A percentile compares a stretch with the other conserved stretches of the same genome.
These are phyloP conservation scores for Cyanoramphus novaezelandiae DNA, from an alignment of 2,113 vertebrate species.

Conservation along the genomic window DNA sequence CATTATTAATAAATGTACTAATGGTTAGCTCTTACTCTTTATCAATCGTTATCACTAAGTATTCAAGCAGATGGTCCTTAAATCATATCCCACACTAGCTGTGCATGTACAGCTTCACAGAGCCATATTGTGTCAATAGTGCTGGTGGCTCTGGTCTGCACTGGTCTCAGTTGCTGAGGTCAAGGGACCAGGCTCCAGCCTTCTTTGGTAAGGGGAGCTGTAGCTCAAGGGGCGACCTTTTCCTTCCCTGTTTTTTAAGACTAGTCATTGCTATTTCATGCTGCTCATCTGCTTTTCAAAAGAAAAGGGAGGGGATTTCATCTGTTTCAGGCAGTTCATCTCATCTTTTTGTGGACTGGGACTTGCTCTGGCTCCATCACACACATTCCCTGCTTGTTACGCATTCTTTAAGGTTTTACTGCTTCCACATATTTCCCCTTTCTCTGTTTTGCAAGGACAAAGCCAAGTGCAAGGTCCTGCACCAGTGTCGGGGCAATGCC, in stretches of 20 bases:
- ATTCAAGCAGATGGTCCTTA: background rate
- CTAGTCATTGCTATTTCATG: background rate
- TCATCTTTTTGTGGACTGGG: background rate
- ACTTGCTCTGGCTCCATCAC: background rate
- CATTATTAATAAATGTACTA: background rate
- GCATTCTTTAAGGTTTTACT: background rate
- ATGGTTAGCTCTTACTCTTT: background rate
- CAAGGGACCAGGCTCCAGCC: background rate
- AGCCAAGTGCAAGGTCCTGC: background rate
- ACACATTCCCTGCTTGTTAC: background rate
- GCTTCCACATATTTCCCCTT: background rate
- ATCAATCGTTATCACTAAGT: background rate
- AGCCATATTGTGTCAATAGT: accelerated
- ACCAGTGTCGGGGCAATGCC: background rate
- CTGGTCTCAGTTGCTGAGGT: background rate
- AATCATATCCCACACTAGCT: background rate
- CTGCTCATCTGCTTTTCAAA: background rate
- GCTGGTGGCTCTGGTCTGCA: background rate
- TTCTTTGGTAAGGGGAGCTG: background rate
- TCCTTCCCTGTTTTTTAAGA: background rate
- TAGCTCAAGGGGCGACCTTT: accelerated
- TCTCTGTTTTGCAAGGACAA: background rate
- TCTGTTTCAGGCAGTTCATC: background rate
- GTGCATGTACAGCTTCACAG: accelerated
- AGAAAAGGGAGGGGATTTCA: background rate